Conservation (phyloP, 2,113 vertebrate species). For the Okapia johnstoni region DNA sequence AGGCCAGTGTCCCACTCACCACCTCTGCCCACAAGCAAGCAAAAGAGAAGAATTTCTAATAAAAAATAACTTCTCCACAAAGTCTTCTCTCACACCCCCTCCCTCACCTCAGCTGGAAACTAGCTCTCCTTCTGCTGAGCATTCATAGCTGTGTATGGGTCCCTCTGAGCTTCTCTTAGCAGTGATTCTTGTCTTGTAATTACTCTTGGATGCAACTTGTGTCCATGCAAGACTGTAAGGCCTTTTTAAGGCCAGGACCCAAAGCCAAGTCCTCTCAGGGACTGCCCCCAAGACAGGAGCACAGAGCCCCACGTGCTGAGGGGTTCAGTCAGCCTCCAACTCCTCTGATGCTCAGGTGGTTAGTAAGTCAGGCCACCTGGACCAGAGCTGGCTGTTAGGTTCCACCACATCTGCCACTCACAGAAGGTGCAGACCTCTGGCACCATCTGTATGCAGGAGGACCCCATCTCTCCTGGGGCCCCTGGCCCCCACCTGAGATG, state of each 20-base stretch:
- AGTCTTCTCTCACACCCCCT: neutral
- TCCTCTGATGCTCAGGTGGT: neutral
- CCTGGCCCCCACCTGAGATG: no score
- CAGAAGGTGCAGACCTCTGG: neutral
- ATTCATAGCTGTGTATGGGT: neutral
- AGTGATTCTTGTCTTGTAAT: neutral
- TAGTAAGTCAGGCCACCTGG: neutral
- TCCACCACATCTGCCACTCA: neutral
- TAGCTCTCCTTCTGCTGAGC: neutral
- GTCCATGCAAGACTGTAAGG: neutral
- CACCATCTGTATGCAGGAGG: neutral
- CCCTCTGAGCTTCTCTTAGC: neutral
- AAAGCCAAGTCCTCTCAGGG: neutral
- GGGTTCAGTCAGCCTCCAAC: neutral
- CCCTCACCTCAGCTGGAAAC: neutral
- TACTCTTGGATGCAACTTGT: neutral
- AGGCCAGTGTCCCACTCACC: neutral
- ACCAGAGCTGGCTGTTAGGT: neutral
- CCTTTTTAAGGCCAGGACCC: neutral
- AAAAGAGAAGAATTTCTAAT: neutral
- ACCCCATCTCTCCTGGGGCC: neutral
- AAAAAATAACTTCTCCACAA: neutral
- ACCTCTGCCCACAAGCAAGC: neutral
- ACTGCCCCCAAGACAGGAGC: neutral
- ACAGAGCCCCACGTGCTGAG: neutral